These are phyloP conservation scores for Gnatocerus cornutus DNA, from an alignment of 2,888 invertebrate species.

Conservation along the genomic window DNA sequence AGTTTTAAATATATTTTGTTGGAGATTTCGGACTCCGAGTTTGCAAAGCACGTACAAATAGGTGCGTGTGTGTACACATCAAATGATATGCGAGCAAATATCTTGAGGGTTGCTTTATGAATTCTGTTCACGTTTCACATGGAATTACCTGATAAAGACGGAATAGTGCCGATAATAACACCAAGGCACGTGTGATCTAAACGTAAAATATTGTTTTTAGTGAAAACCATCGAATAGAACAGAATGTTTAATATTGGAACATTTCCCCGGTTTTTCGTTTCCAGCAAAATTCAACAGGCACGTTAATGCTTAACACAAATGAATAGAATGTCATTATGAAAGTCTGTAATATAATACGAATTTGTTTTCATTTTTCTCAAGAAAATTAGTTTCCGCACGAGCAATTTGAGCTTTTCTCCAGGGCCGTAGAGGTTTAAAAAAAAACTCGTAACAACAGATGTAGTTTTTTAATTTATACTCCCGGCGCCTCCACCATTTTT, in stretches of 20 bases:
- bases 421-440: too few species aligned
- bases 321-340: too few species aligned
- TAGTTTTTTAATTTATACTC: too few species aligned
- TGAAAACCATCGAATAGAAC: slow-evolving; percentile 11
- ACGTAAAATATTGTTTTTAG: slow-evolving; percentile 34
- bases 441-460: too few species aligned
- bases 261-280: background rate
- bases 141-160: slow-evolving; percentile 50
- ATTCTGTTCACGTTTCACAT: slow-evolving; percentile 43
- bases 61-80: slow-evolving; percentile 21
- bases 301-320: too few species aligned
- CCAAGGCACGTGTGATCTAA: slow-evolving; percentile 29
- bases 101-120: slow-evolving; percentile 31
- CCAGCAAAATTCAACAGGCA: too few species aligned
- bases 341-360: too few species aligned
- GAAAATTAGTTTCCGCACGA: too few species aligned
- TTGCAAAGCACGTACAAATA: slow-evolving; percentile 9
- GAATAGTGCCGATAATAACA: slow-evolving; percentile 43
- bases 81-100: slow-evolving; percentile 25
- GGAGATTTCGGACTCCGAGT: too few species aligned
- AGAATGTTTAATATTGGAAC: slow-evolving; percentile 13
- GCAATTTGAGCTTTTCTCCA: too few species aligned
- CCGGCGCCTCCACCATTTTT: too few species aligned
- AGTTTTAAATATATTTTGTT: background rate
- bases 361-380: too few species aligned